Conservation (phyloP, 2,797 vertebrate species). For the Acanthurus tractus region DNA sequence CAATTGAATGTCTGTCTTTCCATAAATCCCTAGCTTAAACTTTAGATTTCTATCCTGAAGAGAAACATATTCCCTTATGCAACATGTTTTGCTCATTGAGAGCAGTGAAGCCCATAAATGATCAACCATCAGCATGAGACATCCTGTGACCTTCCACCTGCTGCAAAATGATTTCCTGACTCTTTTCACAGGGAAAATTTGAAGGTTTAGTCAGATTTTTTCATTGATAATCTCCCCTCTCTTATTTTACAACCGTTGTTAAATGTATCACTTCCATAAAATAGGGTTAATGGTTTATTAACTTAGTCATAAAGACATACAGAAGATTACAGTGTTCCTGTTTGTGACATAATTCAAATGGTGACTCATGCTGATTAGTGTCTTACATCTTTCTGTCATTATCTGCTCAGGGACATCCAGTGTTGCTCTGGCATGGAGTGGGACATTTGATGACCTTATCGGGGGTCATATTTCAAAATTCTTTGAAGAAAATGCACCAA, state of each 20-base stretch:
- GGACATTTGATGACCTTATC: constrained; percentile 90
- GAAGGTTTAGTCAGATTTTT: neutral
- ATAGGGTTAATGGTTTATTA: neutral
- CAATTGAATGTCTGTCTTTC: neutral
- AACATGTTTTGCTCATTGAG: constrained; percentile 28
- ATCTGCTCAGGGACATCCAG: constrained; percentile 89
- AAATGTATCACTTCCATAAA: constrained; percentile 18
- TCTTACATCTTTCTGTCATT: constrained; percentile 34
- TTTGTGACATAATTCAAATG: constrained; percentile 54
- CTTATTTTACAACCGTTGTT: neutral
- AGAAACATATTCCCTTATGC: constrained; percentile 15
- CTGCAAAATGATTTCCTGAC: constrained; percentile 31
- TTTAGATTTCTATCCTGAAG: neutral
- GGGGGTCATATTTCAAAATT: constrained; percentile 84
- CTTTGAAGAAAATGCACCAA: constrained; percentile 78
- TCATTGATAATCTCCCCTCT: neutral
- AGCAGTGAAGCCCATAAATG: constrained; percentile 57
- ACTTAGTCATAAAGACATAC: constrained; percentile 27
- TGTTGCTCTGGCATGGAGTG: constrained; percentile 91
- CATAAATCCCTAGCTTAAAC: neutral
- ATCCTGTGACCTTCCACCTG: constrained; percentile 46
- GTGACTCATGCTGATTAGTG: constrained; percentile 47
- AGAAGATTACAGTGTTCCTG: neutral
- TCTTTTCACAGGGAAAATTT: constrained; percentile 1
- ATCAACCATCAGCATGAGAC: constrained; percentile 61